Evolutionary conservation across 2,888 invertebrate genomes (phyloP).

Genomic region (Endotricha flammealis): DNA sequence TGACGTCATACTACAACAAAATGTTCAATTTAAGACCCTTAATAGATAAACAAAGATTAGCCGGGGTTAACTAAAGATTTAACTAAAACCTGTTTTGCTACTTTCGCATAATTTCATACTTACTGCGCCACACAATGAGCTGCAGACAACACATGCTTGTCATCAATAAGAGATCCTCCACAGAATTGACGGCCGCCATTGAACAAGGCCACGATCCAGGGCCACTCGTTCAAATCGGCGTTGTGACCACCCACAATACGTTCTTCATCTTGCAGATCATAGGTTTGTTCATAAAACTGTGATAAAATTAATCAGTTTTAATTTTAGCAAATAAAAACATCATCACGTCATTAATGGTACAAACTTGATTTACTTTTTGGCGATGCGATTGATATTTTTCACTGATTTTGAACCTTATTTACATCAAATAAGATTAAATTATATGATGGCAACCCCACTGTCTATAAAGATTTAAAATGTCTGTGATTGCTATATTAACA

Average conservation of each 20-base stretch:
- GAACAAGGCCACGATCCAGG: constrained; percentile 90
- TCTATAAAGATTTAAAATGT: too few species aligned
- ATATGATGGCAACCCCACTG: too few species aligned
- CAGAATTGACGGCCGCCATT: constrained; percentile 92
- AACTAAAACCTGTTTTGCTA: constrained; percentile 4
- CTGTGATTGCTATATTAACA: too few species aligned
- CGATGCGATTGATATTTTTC: too few species aligned
- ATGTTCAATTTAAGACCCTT: neutral
- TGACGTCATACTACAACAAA: constrained; percentile 85
- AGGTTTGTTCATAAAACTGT: constrained; percentile 1
- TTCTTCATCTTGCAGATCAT: constrained; percentile 80
- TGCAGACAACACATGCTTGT: constrained; percentile 87
- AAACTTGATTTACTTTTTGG: too few species aligned
- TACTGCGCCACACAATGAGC: constrained; percentile 95
- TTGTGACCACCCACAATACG: constrained; percentile 91
- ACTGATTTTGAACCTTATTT: too few species aligned
- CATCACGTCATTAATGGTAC: too few species aligned
- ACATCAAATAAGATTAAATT: too few species aligned
- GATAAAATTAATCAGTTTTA: too few species aligned
- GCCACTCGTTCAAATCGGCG: constrained; percentile 90
- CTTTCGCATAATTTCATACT: too few species aligned
- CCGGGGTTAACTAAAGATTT: too few species aligned
- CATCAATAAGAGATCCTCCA: constrained; percentile 91
- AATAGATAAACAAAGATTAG: neutral
- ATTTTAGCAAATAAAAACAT: too few species aligned